Evolutionary conservation across 2,797 vertebrate genomes (phyloP).

Genomic region (Arnoldichthys spilopterus): DNA sequence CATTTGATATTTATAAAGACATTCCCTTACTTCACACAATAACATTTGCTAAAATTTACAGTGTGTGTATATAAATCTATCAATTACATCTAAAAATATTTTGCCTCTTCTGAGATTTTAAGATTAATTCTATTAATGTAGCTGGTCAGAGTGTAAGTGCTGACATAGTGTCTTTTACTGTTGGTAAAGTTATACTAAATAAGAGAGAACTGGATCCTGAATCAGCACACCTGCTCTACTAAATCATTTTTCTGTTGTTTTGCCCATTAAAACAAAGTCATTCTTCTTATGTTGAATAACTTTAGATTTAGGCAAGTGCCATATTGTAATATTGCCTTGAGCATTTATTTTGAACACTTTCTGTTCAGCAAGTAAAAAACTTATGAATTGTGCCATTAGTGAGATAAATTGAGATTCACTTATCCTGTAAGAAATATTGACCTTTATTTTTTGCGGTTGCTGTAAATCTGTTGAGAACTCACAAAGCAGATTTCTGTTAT

Average conservation of each 20-base stretch:
- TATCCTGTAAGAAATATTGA: neutral
- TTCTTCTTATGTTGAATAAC: constrained; percentile 52
- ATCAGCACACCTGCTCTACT: no score
- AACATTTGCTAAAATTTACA: no score
- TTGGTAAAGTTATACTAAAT: no score
- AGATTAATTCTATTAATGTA: no score
- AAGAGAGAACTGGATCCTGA: no score
- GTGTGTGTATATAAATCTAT: no score
- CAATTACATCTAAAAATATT: no score
- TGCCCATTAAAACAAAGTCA: constrained; percentile 59
- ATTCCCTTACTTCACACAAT: no score
- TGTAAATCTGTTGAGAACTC: neutral
- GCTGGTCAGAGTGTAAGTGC: no score
- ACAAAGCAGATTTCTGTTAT: neutral
- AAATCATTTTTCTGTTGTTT: neutral
- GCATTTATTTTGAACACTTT: neutral
- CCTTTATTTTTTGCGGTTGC: neutral
- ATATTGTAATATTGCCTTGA: neutral
- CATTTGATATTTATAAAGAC: no score
- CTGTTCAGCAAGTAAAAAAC: neutral
- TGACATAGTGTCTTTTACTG: no score
- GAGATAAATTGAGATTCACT: constrained; percentile 22
- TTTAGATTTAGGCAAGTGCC: neutral
- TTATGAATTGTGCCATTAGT: neutral
- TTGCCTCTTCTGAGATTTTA: no score